phyloP scores from a whole-genome alignment of 2,113 vertebrate genomes.

The Peromyscus polionotus region DNA sequence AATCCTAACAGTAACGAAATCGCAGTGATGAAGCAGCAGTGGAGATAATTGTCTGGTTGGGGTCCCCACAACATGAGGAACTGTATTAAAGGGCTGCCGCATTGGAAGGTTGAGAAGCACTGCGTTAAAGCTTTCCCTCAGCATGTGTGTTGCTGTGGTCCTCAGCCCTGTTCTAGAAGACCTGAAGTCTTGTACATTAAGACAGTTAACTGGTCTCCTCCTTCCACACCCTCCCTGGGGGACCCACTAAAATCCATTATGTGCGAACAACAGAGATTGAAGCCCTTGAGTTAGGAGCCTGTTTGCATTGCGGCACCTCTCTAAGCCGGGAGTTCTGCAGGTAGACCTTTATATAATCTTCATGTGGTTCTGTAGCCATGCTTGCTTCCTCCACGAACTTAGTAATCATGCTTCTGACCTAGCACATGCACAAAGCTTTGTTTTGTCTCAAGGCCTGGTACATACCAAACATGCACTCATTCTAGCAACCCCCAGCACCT shows the following conservation, averaged over 20 bases:
- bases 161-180: neutral
- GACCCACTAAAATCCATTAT: neutral
- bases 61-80: neutral
- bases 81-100: neutral
- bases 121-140: neutral
- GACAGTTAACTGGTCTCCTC: neutral
- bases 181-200: neutral
- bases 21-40: neutral
- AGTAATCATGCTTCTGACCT: neutral
- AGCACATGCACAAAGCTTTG: neutral
- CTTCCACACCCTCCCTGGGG: neutral
- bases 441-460: neutral
- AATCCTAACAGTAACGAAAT: too few species aligned
- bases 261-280: neutral
- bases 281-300: neutral
- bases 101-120: neutral
- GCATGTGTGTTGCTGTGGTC: neutral
- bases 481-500: neutral
- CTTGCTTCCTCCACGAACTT: neutral
- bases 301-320: neutral
- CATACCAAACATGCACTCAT: neutral
- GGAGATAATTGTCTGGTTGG: neutral
- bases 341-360: neutral
- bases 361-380: neutral
- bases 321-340: neutral